These are phyloP conservation scores for Leptonema lineaticorne DNA, from an alignment of 1,140 invertebrate species.

Conservation along the genomic window DNA sequence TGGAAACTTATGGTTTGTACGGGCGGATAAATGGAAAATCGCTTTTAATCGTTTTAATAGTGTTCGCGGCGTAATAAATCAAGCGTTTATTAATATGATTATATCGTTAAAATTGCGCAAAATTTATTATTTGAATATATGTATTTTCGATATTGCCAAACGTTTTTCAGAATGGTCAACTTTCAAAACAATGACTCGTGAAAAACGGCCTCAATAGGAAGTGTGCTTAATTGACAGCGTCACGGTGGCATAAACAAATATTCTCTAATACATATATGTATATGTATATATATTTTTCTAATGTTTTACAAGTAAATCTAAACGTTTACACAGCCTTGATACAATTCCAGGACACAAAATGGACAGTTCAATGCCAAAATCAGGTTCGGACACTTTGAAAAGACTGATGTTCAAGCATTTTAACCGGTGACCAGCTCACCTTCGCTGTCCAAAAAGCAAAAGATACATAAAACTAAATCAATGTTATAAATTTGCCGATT, in stretches of 20 bases:
- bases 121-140: no score
- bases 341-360: conserved; percentile 13
- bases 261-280: neutral
- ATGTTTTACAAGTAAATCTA: neutral
- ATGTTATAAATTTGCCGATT: no score
- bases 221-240: conserved; percentile 22
- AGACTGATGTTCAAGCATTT: conserved; percentile 15
- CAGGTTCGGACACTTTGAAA: neutral
- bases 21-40: neutral
- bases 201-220: conserved; percentile 1
- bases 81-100: neutral
- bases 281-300: no score
- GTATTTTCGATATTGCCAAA: no score
- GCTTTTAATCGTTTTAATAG: neutral
- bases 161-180: no score
- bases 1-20: neutral
- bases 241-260: conserved; percentile 10
- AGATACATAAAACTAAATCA: no score
- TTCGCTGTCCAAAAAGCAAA: no score
- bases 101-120: no score
- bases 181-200: neutral
- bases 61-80: conserved; percentile 2
- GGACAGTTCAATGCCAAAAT: conserved; percentile 26
- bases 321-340: conserved; percentile 13
- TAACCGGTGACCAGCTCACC: conserved; percentile 4